Evolutionary conservation across 37 sponge, comb jelly and placozoan genomes (phyloP).

Genomic region (Hormiphora californensis): DNA sequence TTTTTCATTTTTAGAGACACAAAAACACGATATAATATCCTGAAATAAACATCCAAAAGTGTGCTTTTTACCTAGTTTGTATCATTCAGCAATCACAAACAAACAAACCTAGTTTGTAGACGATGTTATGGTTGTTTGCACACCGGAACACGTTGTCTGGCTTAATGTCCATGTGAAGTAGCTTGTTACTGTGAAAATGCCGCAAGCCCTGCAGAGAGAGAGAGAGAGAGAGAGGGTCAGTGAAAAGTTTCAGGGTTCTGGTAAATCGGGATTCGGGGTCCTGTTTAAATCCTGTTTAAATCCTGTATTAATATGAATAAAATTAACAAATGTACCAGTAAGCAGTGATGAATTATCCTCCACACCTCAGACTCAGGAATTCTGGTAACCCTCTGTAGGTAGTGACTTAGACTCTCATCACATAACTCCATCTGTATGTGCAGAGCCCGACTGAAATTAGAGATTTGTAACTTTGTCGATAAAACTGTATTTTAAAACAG

Average conservation of each 20-base stretch:
- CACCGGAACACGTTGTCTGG: constrained; percentile 77
- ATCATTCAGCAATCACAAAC: neutral
- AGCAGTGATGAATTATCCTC: constrained; percentile 46
- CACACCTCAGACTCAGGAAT: neutral
- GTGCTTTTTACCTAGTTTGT: no score
- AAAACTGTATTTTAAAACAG: no score
- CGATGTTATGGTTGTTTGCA: neutral
- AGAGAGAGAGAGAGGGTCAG: neutral
- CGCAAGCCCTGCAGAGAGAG: constrained; percentile 64
- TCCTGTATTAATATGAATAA: neutral
- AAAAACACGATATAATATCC: no score
- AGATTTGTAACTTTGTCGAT: neutral
- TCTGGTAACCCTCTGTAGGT: neutral
- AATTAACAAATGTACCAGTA: constrained; percentile 16
- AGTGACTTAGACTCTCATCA: constrained; percentile 62
- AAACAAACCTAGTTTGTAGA: neutral
- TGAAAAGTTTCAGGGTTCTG: neutral
- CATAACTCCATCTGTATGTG: constrained; percentile 90
- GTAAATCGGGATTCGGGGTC: neutral
- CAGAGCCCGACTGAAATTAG: constrained; percentile 56
- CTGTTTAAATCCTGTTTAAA: no score
- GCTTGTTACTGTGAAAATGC: constrained; percentile 71
- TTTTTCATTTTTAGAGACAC: no score
- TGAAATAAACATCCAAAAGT: no score
- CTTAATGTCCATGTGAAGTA: constrained; percentile 88